Evolutionary conservation across 2,113 vertebrate genomes (phyloP).

Genomic region (Trichechus manatus): DNA sequence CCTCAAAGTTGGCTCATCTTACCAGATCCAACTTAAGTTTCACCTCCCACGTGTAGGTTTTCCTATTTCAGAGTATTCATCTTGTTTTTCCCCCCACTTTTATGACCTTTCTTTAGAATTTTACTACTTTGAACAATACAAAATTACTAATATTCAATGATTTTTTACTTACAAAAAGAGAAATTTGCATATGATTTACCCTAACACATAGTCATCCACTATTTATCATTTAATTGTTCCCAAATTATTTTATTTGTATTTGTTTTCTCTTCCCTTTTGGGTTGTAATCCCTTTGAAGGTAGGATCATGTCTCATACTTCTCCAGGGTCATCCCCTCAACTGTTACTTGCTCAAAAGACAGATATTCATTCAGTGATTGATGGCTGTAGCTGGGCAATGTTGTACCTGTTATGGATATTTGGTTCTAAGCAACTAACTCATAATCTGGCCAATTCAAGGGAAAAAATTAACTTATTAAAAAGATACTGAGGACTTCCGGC

Average conservation of each 20-base stretch:
- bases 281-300: not conserved
- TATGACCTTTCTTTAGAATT: not conserved
- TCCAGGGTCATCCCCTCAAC: not conserved
- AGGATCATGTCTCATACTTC: not conserved
- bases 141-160: not conserved
- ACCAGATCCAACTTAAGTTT: not conserved
- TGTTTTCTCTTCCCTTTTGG: not conserved
- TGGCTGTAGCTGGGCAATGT: not conserved
- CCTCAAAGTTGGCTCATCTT: not conserved
- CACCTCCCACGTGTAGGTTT: not conserved
- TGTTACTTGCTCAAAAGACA: not conserved
- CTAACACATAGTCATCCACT: not conserved
- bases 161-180: not conserved
- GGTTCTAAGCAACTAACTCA: not conserved
- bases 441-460: not conserved
- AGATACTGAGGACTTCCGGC: not conserved
- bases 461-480: not conserved
- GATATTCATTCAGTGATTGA: not conserved
- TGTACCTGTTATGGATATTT: not conserved
- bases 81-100: not conserved
- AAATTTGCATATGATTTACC: not conserved
- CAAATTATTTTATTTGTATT: slow-evolving; percentile 14
- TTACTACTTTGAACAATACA: not conserved
- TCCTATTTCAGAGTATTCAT: not conserved
- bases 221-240: not conserved